Evolutionary conservation across 2,113 vertebrate genomes (phyloP).

Genomic region (Periophthalmus modestus): DNA sequence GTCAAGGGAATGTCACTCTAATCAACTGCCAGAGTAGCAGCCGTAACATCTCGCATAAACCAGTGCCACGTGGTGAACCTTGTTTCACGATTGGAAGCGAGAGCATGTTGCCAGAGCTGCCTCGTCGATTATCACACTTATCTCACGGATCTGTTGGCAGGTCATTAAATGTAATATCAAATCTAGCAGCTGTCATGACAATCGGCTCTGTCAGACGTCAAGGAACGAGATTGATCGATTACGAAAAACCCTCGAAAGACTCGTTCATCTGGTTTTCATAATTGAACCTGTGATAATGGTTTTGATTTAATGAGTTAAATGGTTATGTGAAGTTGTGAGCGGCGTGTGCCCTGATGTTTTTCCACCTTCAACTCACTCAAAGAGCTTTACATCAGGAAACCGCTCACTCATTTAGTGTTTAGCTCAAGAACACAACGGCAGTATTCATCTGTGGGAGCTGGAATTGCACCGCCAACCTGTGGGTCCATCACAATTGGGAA

Average conservation of each 20-base stretch:
- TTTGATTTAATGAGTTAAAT: background rate
- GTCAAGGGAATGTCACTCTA: background rate
- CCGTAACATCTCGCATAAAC: slow-evolving; percentile 31
- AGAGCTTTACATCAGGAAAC: too few species aligned
- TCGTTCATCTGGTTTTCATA: background rate
- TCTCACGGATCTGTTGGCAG: slow-evolving; percentile 34
- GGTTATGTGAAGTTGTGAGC: background rate
- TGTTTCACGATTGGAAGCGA: slow-evolving; percentile 38
- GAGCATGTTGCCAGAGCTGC: slow-evolving; percentile 36
- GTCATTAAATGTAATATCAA: background rate
- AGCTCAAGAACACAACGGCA: too few species aligned
- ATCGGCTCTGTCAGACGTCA: background rate
- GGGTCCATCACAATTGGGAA: too few species aligned
- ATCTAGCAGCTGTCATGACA: background rate
- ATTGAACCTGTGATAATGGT: background rate
- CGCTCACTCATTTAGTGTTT: too few species aligned
- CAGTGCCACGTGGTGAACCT: slow-evolving; percentile 27
- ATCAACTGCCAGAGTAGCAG: slow-evolving; percentile 24
- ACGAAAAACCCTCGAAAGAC: background rate
- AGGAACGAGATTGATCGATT: background rate
- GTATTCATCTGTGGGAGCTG: too few species aligned
- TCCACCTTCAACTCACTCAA: too few species aligned
- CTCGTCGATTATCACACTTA: slow-evolving; percentile 4
- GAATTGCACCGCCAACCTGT: too few species aligned
- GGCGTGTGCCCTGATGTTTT: background rate